Conservation (phyloP, 2,888 invertebrate species). For the Amphimallon solstitiale region DNA sequence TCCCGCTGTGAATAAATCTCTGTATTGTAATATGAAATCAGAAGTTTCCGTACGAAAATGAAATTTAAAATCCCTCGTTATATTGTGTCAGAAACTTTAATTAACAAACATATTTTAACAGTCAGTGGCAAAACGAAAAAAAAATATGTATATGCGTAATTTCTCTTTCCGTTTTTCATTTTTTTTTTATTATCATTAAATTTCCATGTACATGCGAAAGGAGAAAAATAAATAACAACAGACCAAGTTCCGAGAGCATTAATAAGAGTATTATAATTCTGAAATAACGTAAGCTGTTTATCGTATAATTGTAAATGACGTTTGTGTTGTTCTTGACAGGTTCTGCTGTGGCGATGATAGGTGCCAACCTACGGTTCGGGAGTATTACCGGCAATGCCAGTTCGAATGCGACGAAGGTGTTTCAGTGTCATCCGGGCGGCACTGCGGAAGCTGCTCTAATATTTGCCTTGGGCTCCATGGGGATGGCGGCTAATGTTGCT, state of each 20-base stretch:
- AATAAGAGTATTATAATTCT: slow-evolving; percentile 15
- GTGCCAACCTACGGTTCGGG: slow-evolving; percentile 77
- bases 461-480: slow-evolving; percentile 79
- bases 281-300: slow-evolving; percentile 26
- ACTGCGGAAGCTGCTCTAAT: slow-evolving; percentile 82
- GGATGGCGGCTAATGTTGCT: slow-evolving; percentile 83
- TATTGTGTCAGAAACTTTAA: slow-evolving; percentile 10
- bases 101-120: not conserved
- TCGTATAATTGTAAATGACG: slow-evolving; percentile 33
- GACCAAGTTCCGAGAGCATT: slow-evolving; percentile 6
- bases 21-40: slow-evolving; percentile 1
- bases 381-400: slow-evolving; percentile 76
- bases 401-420: slow-evolving; percentile 74
- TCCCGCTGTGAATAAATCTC: not conserved
- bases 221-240: not conserved
- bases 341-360: slow-evolving; percentile 81
- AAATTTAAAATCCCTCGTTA: slow-evolving; percentile 2
- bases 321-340: slow-evolving; percentile 62
- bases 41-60: not conserved
- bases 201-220: not conserved
- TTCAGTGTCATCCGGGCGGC: slow-evolving; percentile 84
- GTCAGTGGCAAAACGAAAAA: not conserved
- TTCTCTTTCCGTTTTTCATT: too few species aligned
- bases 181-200: not conserved
- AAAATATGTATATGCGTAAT: too few species aligned